Evolutionary conservation across 2,888 invertebrate genomes (phyloP), one percentile per base, ranked within the genome.

Genomic region (Tetanocera ferruginea): DNA sequence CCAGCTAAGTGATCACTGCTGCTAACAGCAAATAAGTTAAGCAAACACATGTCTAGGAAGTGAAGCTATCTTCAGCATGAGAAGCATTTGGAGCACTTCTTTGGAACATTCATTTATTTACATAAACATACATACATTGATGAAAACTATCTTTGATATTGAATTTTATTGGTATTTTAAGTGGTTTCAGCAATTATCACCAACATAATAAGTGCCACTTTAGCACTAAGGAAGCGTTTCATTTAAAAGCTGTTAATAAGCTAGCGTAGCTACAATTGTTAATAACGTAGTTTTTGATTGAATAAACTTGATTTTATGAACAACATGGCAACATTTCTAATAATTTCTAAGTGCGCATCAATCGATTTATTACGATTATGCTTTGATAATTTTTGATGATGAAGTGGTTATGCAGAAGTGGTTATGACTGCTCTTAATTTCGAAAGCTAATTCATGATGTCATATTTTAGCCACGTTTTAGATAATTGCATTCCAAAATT

Each of bases 111-210:
- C 37, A 34, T 67, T 67, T 43, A n/a, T 43, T 43, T 43, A 43
- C 43, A 43, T 43, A 6, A 11, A 43, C 43, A 43, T 43, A 6
- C 43, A 43, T 43, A 43, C 43, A 43, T 43, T 11, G 11, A 43
- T 11, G 2, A 11, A 43, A 43, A 43, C 43, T 43, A 43, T 43
- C 43, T 19, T 17, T 28, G 28, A 28, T n/a, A n/a, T n/a, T 60
- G 25, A 23, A 37, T 31, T 67, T 34, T 17, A 23, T 37, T n/a
- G 43, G 37, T 23, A 43, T 25, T 67, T 67, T 23, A 67, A 67
- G 67, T 37, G 67, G 43, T 67, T 67, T 43, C 43, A 37, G 34
- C n/a, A 67, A 67, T 67, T 37, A 67, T 34, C 67, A 67, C 67
- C 67, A 66, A 28, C 37, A 34, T 66, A 66, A 66, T 34, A 66